Conservation (phyloP, 1,140 invertebrate genomes). For the Meloidogyne exigua region DNA sequence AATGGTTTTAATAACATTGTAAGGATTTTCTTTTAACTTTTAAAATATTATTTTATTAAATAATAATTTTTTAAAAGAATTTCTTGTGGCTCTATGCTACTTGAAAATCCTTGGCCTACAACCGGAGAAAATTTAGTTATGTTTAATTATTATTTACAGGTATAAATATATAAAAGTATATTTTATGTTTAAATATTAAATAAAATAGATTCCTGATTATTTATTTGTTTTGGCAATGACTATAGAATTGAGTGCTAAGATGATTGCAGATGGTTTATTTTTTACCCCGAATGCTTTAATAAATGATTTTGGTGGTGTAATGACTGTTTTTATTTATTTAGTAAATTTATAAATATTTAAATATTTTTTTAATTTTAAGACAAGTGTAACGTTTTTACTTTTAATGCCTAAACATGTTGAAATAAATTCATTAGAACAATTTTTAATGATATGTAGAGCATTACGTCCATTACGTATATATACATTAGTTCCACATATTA, state of each 20-base stretch:
- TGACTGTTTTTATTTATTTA: constrained; percentile 95
- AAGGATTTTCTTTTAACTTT: not conserved
- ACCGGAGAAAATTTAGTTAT: constrained; percentile 63
- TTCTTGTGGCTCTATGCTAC: constrained; percentile 97
- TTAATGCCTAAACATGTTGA: constrained; percentile 92
- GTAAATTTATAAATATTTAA: constrained; percentile 69
- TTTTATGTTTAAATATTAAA: constrained; percentile 66
- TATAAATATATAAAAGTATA: constrained; percentile 6
- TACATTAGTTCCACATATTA: constrained; percentile 96
- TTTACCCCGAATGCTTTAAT: constrained; percentile 98
- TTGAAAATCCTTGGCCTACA: constrained; percentile 75
- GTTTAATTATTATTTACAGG: constrained; percentile 60
- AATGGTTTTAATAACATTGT: constrained; percentile 95
- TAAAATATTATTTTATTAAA: no score
- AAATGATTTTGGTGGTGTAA: constrained; percentile 89
- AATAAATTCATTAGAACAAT: constrained; percentile 84
- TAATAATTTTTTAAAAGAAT: constrained; percentile 64
- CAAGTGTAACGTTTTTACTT: constrained; percentile 86
- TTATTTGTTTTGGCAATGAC: constrained; percentile 97
- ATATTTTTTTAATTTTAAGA: constrained; percentile 66
- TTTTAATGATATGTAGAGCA: constrained; percentile 92
- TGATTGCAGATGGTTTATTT: constrained; percentile 92
- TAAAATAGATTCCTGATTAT: constrained; percentile 86
- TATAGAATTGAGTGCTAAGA: constrained; percentile 88
- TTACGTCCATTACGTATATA: constrained; percentile 93